Percentiles rank a stretch among this genome's conserved stretches.
phyloP scores from a whole-genome alignment of 2,888 invertebrate genomes.

The Cheilosia scutellata region DNA sequence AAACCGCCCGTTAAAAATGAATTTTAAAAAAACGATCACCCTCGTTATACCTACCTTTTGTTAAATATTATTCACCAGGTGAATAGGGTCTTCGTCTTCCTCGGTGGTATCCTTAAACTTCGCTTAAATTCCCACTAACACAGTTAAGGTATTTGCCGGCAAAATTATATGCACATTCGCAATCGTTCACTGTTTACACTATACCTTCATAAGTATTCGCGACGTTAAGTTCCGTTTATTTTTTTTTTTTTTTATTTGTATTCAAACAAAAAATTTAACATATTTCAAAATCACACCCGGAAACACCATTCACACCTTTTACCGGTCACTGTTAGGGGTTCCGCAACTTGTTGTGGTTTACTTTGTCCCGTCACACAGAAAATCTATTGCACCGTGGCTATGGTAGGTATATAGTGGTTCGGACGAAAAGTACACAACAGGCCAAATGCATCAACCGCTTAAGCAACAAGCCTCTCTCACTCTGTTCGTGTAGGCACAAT shows the following conservation, averaged over 20 bases:
- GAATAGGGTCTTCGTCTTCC: neutral
- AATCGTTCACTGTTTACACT: neutral
- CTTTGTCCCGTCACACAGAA: constrained; percentile 52
- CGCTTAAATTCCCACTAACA: constrained; percentile 20
- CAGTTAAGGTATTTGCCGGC: neutral
- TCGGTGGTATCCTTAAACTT: constrained; percentile 15
- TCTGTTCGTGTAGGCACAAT: constrained; percentile 13
- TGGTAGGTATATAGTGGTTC: constrained; percentile 21
- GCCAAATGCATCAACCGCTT: constrained; percentile 33
- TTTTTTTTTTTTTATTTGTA: constrained; percentile 6
- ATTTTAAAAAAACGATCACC: no score
- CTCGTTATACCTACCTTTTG: constrained; percentile 7
- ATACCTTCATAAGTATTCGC: neutral
- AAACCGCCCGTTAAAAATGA: no score
- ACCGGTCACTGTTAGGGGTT: constrained; percentile 63
- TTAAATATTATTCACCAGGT: neutral
- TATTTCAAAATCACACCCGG: constrained; percentile 67
- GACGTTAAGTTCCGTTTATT: neutral
- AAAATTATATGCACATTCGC: neutral
- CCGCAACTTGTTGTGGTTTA: constrained; percentile 67
- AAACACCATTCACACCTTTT: constrained; percentile 71
- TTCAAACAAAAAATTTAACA: constrained; percentile 40
- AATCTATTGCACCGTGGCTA: constrained; percentile 42
- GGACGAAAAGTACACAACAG: constrained; percentile 39
- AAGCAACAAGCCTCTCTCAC: constrained; percentile 69